Evolutionary conservation across 2,113 vertebrate species (phyloP).

Genomic region (Ctenomys sociabilis): DNA sequence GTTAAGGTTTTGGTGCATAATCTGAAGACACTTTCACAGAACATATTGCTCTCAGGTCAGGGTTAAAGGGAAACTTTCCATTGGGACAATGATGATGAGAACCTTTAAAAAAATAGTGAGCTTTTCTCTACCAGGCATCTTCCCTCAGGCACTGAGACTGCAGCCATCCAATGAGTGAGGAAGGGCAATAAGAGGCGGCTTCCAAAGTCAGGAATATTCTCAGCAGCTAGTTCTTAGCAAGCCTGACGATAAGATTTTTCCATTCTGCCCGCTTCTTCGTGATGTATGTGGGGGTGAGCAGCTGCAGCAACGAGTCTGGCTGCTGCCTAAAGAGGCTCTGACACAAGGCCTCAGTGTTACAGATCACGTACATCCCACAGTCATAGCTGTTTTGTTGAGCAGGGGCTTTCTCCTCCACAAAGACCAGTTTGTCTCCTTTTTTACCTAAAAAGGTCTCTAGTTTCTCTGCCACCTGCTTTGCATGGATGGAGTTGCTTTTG

Average conservation of each 20-base stretch:
- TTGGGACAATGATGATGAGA: constrained; percentile 62
- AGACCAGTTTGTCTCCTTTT: constrained; percentile 84
- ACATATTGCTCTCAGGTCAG: constrained; percentile 8
- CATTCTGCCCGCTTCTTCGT: constrained; percentile 93
- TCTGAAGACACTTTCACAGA: constrained; percentile 53
- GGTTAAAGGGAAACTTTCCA: constrained; percentile 78
- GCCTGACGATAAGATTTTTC: constrained; percentile 91
- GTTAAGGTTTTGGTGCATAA: constrained; percentile 55
- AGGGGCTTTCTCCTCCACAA: constrained; percentile 93
- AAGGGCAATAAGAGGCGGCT: constrained; percentile 63
- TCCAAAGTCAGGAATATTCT: neutral
- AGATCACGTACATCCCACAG: constrained; percentile 99
- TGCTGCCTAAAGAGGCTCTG: constrained; percentile 84
- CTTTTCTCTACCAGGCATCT: constrained; percentile 55
- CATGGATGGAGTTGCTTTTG: constrained; percentile 91
- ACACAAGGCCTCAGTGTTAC: constrained; percentile 93
- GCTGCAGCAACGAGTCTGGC: constrained; percentile 86
- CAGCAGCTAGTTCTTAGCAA: constrained; percentile 87
- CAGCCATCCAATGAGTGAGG: constrained; percentile 32
- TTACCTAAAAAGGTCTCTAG: constrained; percentile 90
- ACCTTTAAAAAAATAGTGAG: constrained; percentile 71
- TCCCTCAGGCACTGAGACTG: constrained; percentile 72
- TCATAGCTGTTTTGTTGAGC: constrained; percentile 98
- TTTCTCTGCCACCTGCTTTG: constrained; percentile 91
- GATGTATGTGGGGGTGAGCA: constrained; percentile 93